These are phyloP conservation scores for Chrysopilus asiliformis DNA, from an alignment of 2,888 invertebrate species.

Conservation along the genomic window DNA sequence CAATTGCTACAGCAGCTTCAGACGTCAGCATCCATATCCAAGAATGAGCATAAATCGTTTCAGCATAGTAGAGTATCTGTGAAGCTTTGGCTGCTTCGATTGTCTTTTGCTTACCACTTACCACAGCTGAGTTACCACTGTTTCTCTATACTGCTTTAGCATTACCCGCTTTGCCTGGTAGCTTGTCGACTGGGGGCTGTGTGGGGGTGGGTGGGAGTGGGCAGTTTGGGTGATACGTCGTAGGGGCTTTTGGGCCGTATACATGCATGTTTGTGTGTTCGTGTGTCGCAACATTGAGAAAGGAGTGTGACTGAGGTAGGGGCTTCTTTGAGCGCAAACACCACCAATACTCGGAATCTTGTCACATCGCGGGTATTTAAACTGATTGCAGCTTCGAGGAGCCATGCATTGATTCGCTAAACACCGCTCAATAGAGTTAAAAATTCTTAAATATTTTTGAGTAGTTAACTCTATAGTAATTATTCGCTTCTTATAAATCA, in stretches of 20 bases:
- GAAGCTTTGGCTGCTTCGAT: slow-evolving; percentile 3
- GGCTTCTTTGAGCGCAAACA: too few relatives aligned
- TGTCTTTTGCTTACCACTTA: too few relatives aligned
- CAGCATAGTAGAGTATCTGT: slow-evolving; percentile 1
- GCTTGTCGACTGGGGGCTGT: not conserved
- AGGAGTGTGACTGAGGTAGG: slow-evolving; percentile 4
- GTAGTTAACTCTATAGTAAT: slow-evolving; percentile 10
- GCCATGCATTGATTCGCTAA: slow-evolving; percentile 56
- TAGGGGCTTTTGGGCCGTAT: too few relatives aligned
- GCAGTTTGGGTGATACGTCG: too few relatives aligned
- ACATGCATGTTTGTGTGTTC: too few relatives aligned
- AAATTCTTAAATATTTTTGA: slow-evolving; percentile 18
- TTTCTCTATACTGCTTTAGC: too few relatives aligned
- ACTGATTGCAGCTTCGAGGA: slow-evolving; percentile 48
- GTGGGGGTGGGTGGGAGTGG: slow-evolving; percentile 5
- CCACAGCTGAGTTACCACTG: too few relatives aligned
- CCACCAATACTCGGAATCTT: too few relatives aligned
- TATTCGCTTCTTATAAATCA: slow-evolving; percentile 7
- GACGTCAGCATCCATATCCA: slow-evolving; percentile 1
- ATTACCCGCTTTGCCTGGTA: too few relatives aligned
- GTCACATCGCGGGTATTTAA: slow-evolving; percentile 47
- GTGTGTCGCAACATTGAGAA: too few relatives aligned
- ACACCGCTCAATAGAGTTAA: slow-evolving; percentile 43
- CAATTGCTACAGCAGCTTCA: slow-evolving; percentile 1
- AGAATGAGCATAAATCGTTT: slow-evolving; percentile 1